Base-by-base conservation (phyloP, 2,888 invertebrate genomes). In the Morpho deidamia region DNA sequence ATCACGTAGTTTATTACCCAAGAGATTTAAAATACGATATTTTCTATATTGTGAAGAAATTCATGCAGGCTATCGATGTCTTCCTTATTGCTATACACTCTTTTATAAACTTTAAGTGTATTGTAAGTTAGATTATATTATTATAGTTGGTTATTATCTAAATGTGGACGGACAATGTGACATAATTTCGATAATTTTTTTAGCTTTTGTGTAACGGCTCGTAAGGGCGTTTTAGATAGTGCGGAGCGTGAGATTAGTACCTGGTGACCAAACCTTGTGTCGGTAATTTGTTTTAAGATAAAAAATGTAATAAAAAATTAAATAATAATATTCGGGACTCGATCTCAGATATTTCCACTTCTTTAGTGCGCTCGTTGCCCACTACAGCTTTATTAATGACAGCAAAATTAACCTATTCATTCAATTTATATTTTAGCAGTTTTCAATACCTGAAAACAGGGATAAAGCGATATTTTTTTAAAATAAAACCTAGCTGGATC, bases 41-140 rank as follows among this genome's bases (percentile, higher is more conserved):
- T 55, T 54, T 55, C 76, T 80, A 80, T 76, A 75, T 73, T 72
- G 76, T 68, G 75, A 79, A 76, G 74, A 78, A 85, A 86, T 80
- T 79, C 72, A 88, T 86, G 88, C 88, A 89, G 88, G 89, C 89
- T 88, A 88, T 87, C 79, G 81, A 89, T 88, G 89, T 89, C 89
- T 89, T 89, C 89, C 89, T 88, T 81, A 81, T 77, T 83, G 88
- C 88, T 89, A 88, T 89, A 89, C 81, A 89, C 79, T 86, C 82
- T 80, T 81, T 78, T 84, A 83, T 81, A 78, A 71, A 76, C 67
- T 72, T 69, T 82, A 83, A 82, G 78, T 78, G 70, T 68, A 80
- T 63, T 64, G 74, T 87, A 85, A 83, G 81, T 74, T 83, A 84
- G 81, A 79, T 61, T 54, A 53, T 56, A 51, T 49, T 49, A 60